Base-by-base conservation (phyloP, 2,113 vertebrate species). In the Spermophilus dauricus region DNA sequence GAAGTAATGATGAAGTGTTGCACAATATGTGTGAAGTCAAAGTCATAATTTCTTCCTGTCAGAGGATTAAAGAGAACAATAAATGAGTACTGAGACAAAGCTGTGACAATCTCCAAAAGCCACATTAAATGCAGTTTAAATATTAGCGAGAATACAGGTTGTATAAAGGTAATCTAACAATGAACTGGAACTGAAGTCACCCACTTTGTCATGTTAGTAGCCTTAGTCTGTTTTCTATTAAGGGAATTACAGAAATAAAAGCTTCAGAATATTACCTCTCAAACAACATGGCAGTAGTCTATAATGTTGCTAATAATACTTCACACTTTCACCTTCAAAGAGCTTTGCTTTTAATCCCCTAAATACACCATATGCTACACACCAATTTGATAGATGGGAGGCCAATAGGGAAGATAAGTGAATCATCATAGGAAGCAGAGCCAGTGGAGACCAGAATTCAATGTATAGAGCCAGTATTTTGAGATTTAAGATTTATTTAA, bases 21-120 rank as follows among this genome's bases (percentile, higher is more conserved):
- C 37, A 91, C 82, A 97, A 80, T 94, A 86, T 1, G 3, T 98
- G 84, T 96, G 94, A 97, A 98, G 97, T 97, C 4, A 0, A 95
- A 97, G 89, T 96, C 67, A 97, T 97, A 96, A 93, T 98, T 98
- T 95, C 92, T 97, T 97, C 83, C 96, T 98, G 87, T 95, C 51
- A 95, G 85, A 95, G 94, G 82, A 97, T 95, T 97, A 94, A 95
- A 98, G 97, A 95, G 84, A 97, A 98, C 77, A 97, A 63, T 94
- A 28, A 95, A 97, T 32, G 97, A 75, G 84, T 92, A 92, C 32
- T 87, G 77, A 97, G 77, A 92, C 65, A 91, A 86, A 97, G 67
- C 65, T 94, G 72, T 96, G 94, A 95, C 81, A 78, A 30, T 97
- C 89, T 94, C 88, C 1, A 72, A 96, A 58, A 73, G 37, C 34